Evolutionary conservation across 2,113 vertebrate genomes (phyloP), one percentile per base, ranked within the genome.

Genomic region (Antechinus flavipes): DNA sequence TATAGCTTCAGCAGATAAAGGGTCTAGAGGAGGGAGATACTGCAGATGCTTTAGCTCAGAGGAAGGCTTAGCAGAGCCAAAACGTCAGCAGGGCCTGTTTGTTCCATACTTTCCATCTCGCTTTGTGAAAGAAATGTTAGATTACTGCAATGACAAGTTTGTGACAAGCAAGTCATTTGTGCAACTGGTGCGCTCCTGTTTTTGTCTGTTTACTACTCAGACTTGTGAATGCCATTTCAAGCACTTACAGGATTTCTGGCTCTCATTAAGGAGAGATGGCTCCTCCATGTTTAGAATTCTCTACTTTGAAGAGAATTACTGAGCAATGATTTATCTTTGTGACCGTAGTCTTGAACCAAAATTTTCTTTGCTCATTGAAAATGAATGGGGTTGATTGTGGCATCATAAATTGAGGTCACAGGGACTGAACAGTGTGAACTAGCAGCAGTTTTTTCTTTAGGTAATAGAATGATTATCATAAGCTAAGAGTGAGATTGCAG

Each of bases 111-210:
- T 98, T 96, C 94, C 93, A 95, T 94, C 55, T 97, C 95, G 97
- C 97, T 97, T 94, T 93, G 97, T 95, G 97, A 98, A 96, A 96
- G 96, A 97, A 98, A 98, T 98, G 98, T 97, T 98, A 98, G 97
- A 97, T 98, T 93, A 96, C 94, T 96, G 95, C 98, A 98, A 94
- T 98, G 98, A 98, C 98, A 98, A 98, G 97, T 98, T 98, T 98
- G 97, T 98, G 97, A 98, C 98, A 98, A 97, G 98, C 97, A 97
- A 98, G 97, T 98, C 98, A 97, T 97, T 98, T 97, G 97, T 98
- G 98, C 98, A 98, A 98, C 98, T 98, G 97, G 97, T 98, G 92
- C 93, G 84, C 97, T 98, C 98, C 98, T 98, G 98, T 98, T 98
- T 98, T 98, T 98, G 97, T 98, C 98, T 98, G 97, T 98, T 98